Conservation (phyloP, 1,140 invertebrate species). For the Trypoxylus dichotomus region DNA sequence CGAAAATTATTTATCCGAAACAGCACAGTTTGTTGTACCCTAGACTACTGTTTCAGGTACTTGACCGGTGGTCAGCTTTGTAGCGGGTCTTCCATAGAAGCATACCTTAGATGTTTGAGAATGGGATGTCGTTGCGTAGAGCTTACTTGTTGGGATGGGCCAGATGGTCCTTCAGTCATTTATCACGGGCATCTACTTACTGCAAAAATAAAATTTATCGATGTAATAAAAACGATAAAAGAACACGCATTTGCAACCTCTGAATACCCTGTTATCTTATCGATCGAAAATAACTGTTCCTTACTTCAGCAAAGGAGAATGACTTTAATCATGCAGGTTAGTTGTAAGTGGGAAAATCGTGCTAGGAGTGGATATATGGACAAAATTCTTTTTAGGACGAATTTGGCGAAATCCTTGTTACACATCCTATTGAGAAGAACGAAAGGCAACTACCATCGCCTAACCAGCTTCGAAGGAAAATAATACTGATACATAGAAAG, state of each 20-base stretch:
- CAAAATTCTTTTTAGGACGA: conserved; percentile 64
- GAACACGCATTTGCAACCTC: conserved; percentile 94
- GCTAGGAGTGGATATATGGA: neutral
- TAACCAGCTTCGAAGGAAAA: conserved; percentile 72
- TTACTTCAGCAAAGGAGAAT: conserved; percentile 94
- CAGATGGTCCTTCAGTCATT: conserved; percentile 90
- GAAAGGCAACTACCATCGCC: conserved; percentile 88
- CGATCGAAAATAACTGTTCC: conserved; percentile 98
- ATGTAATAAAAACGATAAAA: conserved; percentile 93
- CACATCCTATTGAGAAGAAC: conserved; percentile 78
- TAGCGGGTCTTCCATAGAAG: conserved; percentile 94
- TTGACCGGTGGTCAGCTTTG: conserved; percentile 96
- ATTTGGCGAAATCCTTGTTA: conserved; percentile 86
- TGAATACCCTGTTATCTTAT: conserved; percentile 96
- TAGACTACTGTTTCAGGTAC: conserved; percentile 68
- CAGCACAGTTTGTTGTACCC: neutral
- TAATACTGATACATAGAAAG: conserved; percentile 93
- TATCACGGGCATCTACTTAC: conserved; percentile 98
- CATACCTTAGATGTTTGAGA: conserved; percentile 89
- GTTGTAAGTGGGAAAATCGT: neutral
- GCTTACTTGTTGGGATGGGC: conserved; percentile 97
- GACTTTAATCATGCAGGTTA: conserved; percentile 78
- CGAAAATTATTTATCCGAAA: conserved; percentile 60
- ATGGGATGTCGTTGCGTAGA: conserved; percentile 96
- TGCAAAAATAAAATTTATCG: conserved; percentile 93